These are phyloP conservation scores for Apeira syringaria DNA, from an alignment of 2,888 invertebrate genomes.

Conservation along the genomic window DNA sequence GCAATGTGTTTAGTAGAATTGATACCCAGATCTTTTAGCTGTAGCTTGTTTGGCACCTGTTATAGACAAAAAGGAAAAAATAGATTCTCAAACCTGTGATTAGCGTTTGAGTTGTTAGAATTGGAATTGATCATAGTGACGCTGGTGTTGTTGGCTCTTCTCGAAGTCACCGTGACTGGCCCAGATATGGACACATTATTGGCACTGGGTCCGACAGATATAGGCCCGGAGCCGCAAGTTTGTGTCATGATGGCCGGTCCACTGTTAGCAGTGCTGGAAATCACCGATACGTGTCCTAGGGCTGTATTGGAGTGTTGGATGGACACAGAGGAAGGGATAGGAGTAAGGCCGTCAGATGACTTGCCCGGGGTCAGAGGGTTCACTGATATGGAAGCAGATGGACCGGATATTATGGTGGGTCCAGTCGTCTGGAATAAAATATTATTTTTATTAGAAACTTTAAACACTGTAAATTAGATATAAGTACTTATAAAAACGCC, in stretches of 20 bases:
- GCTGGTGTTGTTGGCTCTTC: slow-evolving; percentile 89
- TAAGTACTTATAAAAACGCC: too few relatives aligned
- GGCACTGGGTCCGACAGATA: slow-evolving; percentile 27
- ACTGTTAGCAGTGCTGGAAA: slow-evolving; percentile 36
- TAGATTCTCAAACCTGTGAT: slow-evolving; percentile 10
- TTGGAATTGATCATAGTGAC: slow-evolving; percentile 85
- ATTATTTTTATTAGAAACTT: neutral
- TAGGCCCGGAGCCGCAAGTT: slow-evolving; percentile 34
- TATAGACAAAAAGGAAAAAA: too few relatives aligned
- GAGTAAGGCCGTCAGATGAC: slow-evolving; percentile 62
- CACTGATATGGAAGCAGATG: slow-evolving; percentile 67
- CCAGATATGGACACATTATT: slow-evolving; percentile 75
- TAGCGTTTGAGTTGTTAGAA: slow-evolving; percentile 44
- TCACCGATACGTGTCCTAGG: slow-evolving; percentile 61
- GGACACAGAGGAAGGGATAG: slow-evolving; percentile 58
- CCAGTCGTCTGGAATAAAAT: slow-evolving; percentile 50
- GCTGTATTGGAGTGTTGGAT: slow-evolving; percentile 69
- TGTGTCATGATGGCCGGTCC: slow-evolving; percentile 28
- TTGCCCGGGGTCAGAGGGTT: slow-evolving; percentile 65
- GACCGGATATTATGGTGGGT: slow-evolving; percentile 57
- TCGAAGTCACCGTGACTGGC: slow-evolving; percentile 85
- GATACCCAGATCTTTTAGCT: too few relatives aligned
- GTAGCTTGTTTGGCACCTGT: too few relatives aligned
- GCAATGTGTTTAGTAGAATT: too few relatives aligned
- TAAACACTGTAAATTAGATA: too few relatives aligned